These are phyloP conservation scores for Molorchus minor DNA, from an alignment of 2,888 invertebrate species.

Conservation along the genomic window DNA sequence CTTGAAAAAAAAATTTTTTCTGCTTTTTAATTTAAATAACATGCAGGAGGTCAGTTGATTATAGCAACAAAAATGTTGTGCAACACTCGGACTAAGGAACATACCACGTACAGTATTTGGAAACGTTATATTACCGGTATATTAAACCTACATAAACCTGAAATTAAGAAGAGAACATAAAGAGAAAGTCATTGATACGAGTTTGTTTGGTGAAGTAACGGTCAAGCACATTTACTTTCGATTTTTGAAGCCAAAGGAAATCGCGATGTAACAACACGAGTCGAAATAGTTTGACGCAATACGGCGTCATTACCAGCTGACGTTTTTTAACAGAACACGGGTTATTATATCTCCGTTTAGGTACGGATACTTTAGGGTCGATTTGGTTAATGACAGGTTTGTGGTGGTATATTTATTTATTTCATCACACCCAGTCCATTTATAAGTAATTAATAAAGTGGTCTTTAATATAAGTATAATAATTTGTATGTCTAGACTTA, in stretches of 20 bases:
- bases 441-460: no score
- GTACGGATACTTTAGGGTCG: constrained; percentile 8
- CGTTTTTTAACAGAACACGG: constrained; percentile 3
- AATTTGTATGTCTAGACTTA: no score
- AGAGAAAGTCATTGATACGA: constrained; percentile 50
- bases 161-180: constrained; percentile 37
- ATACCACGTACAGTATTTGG: constrained; percentile 28
- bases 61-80: no score
- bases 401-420: no score
- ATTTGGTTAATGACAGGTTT: no score
- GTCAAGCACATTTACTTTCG: constrained; percentile 46
- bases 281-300: constrained; percentile 28
- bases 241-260: constrained; percentile 45
- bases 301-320: constrained; percentile 14
- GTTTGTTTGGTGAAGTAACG: constrained; percentile 50
- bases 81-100: no score
- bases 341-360: constrained; percentile 15
- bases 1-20: no score
- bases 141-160: constrained; percentile 28
- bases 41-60: no score
- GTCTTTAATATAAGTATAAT: no score
- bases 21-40: no score
- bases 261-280: constrained; percentile 35
- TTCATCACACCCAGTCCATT: no score
- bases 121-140: constrained; percentile 27